These are phyloP conservation scores for Melanophora roralis DNA, from an alignment of 2,888 invertebrate species.

Conservation along the genomic window DNA sequence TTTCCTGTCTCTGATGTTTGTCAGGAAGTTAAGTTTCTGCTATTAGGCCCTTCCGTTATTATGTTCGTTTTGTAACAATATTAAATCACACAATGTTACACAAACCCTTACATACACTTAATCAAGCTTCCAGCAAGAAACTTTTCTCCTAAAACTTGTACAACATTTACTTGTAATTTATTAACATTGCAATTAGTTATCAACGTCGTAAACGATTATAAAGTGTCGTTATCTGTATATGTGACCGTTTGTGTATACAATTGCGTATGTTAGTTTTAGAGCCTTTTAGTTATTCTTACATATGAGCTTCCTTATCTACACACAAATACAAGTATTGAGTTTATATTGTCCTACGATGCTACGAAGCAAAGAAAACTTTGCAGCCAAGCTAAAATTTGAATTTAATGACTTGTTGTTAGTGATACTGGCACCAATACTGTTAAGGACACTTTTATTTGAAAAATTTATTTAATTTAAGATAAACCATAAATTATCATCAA, in stretches of 20 bases:
- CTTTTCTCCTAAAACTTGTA: slow-evolving; percentile 21
- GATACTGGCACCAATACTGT: slow-evolving; percentile 1
- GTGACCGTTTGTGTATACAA: neutral
- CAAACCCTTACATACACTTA: neutral
- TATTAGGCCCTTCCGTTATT: slow-evolving; percentile 45
- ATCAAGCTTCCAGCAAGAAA: neutral
- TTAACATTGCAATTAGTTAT: slow-evolving; percentile 75
- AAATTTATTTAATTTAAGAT: slow-evolving; percentile 43
- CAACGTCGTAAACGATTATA: slow-evolving; percentile 73
- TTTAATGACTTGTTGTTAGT: slow-evolving; percentile 46
- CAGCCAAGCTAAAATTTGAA: slow-evolving; percentile 39
- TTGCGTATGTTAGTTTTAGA: neutral
- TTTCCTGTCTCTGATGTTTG: neutral
- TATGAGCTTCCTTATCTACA: slow-evolving; percentile 6
- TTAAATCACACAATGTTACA: neutral
- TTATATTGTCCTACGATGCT: neutral
- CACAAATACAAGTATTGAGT: neutral
- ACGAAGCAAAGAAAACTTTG: neutral
- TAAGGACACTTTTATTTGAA: slow-evolving; percentile 35
- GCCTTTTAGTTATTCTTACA: neutral
- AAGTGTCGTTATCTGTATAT: slow-evolving; percentile 45
- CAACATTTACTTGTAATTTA: slow-evolving; percentile 69
- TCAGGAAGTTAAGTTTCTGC: slow-evolving; percentile 27
- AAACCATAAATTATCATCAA: slow-evolving; percentile 40
- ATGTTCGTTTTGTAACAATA: slow-evolving; percentile 20